Conservation (phyloP, 2,113 vertebrate genomes). For the Microtus oregoni region DNA sequence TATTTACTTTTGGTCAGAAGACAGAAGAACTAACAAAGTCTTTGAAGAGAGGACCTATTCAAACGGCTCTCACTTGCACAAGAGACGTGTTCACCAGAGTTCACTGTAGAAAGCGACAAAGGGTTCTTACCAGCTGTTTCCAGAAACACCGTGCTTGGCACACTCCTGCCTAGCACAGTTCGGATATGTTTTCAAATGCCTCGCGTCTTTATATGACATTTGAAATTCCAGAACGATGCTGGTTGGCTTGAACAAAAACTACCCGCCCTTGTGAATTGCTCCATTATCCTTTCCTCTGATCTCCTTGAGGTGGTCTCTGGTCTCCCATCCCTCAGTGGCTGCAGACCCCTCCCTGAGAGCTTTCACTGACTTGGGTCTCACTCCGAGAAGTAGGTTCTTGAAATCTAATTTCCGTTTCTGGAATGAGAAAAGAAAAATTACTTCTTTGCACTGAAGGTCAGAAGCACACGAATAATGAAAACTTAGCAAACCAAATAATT, state of each 20-base stretch:
- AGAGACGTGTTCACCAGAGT: background rate
- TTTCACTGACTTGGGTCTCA: conserved; percentile 15
- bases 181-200: background rate
- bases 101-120: background rate
- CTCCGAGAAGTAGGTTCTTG: background rate
- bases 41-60: background rate
- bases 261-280: background rate
- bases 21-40: background rate
- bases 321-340: background rate
- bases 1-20: background rate
- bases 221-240: conserved; percentile 10
- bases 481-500: conserved; percentile 5
- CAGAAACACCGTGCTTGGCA: background rate
- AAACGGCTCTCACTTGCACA: background rate
- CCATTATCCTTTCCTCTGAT: background rate
- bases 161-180: background rate
- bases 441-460: background rate
- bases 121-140: background rate
- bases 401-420: conserved; percentile 6
- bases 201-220: background rate
- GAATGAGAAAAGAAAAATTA: background rate
- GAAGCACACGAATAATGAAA: background rate
- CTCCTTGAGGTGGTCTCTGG: background rate
- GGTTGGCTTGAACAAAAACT: background rate
- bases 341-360: background rate